These are phyloP conservation scores for Drosophila busckii DNA, from an alignment of 1,140 invertebrate genomes.

Conservation along the genomic window DNA sequence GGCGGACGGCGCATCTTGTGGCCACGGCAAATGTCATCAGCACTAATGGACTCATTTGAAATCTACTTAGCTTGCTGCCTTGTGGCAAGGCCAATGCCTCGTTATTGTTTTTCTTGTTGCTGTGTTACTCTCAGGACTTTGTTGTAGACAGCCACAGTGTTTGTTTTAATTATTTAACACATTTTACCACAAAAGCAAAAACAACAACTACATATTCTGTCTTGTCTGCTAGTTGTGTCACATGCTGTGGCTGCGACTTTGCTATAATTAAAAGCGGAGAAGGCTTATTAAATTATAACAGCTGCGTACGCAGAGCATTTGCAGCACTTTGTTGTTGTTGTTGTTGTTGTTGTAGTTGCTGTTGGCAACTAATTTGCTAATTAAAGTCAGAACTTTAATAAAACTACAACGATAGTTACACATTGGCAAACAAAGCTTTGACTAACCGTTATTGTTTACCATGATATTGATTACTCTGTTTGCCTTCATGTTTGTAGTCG, in stretches of 20 bases:
- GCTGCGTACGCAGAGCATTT: constrained; percentile 20
- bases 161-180: constrained; percentile 73
- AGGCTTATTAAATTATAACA: constrained; percentile 62
- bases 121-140: too few relatives aligned
- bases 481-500: too few relatives aligned
- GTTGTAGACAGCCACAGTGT: constrained; percentile 3
- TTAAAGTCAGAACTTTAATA: too few relatives aligned
- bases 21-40: constrained; percentile 63
- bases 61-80: constrained; percentile 59
- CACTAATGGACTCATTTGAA: constrained; percentile 76
- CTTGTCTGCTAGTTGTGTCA: constrained; percentile 15
- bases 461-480: too few relatives aligned
- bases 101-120: too few relatives aligned
- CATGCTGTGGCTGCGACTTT: constrained; percentile 20
- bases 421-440: too few relatives aligned
- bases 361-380: too few relatives aligned
- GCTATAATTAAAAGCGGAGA: constrained; percentile 61
- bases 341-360: too few relatives aligned
- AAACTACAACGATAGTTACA: too few relatives aligned
- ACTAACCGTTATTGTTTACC: too few relatives aligned
- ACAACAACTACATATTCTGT: constrained; percentile 34
- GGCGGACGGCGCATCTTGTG: too few relatives aligned
- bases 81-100: constrained; percentile 41
- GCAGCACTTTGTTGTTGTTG: too few relatives aligned
- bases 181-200: constrained; percentile 42